Evolutionary conservation across 1,140 invertebrate genomes (phyloP).

Genomic region (Pseudomyrmex sp.): DNA sequence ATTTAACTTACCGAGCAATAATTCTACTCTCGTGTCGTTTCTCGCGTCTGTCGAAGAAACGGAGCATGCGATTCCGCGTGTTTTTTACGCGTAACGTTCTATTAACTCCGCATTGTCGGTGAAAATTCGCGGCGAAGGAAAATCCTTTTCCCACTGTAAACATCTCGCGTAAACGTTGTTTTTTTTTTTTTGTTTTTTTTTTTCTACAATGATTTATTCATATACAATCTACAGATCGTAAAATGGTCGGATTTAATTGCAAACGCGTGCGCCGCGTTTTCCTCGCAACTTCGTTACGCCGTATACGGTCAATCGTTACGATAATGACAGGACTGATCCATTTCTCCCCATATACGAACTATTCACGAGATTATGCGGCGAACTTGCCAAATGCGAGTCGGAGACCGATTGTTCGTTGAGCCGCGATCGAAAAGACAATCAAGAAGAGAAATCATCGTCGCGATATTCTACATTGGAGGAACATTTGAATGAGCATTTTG

Average conservation of each 20-base stretch:
- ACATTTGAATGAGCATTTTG: not conserved
- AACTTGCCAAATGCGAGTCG: not conserved
- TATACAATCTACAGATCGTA: not conserved
- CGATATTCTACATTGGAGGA: not conserved
- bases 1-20: not conserved
- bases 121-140: constrained; percentile 16
- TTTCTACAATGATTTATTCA: not conserved
- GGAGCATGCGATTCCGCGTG: constrained; percentile 37
- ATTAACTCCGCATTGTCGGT: constrained; percentile 20
- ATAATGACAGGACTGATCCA: constrained; percentile 29
- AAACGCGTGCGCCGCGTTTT: not conserved
- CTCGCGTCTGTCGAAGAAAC: constrained; percentile 37
- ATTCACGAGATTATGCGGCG: not conserved
- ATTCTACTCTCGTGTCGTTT: not conserved
- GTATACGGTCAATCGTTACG: constrained; percentile 11
- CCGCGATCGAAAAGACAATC: not conserved
- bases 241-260: constrained; percentile 6
- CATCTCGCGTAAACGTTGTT: not conserved
- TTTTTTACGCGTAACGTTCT: constrained; percentile 38
- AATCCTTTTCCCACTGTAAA: not conserved
- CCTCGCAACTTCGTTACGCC: constrained; percentile 1
- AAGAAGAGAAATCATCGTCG: constrained; percentile 19
- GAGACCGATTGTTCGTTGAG: not conserved
- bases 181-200: not conserved
- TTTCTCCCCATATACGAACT: constrained; percentile 40